Evolutionary conservation across 2,113 vertebrate species (phyloP), one percentile per base, ranked within the genome.

Genomic region (Dipodomys stephensi): DNA sequence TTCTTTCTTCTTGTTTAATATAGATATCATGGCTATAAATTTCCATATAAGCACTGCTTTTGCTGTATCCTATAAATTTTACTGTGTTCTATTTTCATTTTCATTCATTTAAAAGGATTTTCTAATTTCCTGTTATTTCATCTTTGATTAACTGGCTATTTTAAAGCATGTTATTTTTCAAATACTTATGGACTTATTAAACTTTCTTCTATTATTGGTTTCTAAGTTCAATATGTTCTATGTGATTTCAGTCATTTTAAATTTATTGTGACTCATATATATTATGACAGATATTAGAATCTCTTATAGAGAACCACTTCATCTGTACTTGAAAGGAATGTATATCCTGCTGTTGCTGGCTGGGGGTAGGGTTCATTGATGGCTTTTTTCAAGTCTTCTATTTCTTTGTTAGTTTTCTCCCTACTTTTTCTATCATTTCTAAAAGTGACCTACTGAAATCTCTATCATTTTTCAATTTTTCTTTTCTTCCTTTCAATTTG

Each of bases 211-310:
- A 4, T 93, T 74, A 68, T 6, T 15, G 32, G 28, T 90, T 92
- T 87, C 22, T 65, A 87, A 87, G 79, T 92, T 83, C 68, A 80
- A 2, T 74, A 27, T 8, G 35, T 35, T 76, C 15, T 74, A 16
- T 46, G 82, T 46, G 62, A 79, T 39, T 88, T 83, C n/a, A 83
- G n/a, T 92, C 30, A 27, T 78, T 92, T 74, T 23, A 83, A 89
- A 79, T 93, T 80, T 86, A 86, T 67, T 23, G n/a, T 89, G 19
- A 60, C 30, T 83, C 12, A 49, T 57, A 57, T 72, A 22, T 23
- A 77, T 93, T 74, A 23, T 91, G 1, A 10, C 22, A 57, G 78
- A 49, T 57, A 23, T 35, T 30, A n/a, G 60, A 30, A 16, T 65
- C 27, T 83, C 7, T 69, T 64, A 20, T 90, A 64, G 10, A 82